phyloP scores from a whole-genome alignment of 1,140 invertebrate genomes.

The Drosophila orena region DNA sequence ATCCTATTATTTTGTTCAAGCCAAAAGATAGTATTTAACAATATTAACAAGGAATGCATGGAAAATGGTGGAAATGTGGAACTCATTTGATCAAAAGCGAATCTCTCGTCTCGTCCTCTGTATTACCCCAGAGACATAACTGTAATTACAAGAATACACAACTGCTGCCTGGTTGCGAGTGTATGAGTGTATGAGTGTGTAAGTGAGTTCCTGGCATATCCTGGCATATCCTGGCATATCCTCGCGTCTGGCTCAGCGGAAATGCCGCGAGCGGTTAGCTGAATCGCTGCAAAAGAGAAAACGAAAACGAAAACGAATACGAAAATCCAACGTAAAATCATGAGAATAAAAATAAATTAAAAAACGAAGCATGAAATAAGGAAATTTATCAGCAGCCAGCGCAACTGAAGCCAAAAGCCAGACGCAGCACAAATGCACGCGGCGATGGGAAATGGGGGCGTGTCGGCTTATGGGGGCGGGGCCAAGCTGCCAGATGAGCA shows the following conservation, averaged over 20 bases:
- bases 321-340: conserved; percentile 21
- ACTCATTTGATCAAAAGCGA: conserved; percentile 49
- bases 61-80: conserved; percentile 48
- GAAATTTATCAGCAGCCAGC: conserved; percentile 71
- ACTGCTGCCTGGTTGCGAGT: conserved; percentile 8
- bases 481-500: conserved; percentile 72
- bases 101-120: conserved; percentile 21
- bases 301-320: background rate
- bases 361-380: conserved; percentile 82
- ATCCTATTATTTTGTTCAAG: conserved; percentile 59
- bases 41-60: background rate
- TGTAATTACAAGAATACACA: conserved; percentile 78
- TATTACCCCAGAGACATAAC: conserved; percentile 80
- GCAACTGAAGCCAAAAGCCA: conserved; percentile 45
- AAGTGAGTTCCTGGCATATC: conserved; percentile 43
- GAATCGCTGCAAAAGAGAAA: conserved; percentile 28
- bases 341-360: conserved; percentile 67
- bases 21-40: conserved; percentile 29
- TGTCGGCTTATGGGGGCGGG: background rate
- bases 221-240: conserved; percentile 48
- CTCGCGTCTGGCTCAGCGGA: conserved; percentile 63
- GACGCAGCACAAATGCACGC: conserved; percentile 67
- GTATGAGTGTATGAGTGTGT: conserved; percentile 11
- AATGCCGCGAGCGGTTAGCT: conserved; percentile 66
- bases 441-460: conserved; percentile 5